A percentile compares a stretch with the other conserved stretches of the same genome.
These are phyloP conservation scores for Criorhina ranunculi DNA, from an alignment of 2,888 invertebrate species.

Conservation along the genomic window DNA sequence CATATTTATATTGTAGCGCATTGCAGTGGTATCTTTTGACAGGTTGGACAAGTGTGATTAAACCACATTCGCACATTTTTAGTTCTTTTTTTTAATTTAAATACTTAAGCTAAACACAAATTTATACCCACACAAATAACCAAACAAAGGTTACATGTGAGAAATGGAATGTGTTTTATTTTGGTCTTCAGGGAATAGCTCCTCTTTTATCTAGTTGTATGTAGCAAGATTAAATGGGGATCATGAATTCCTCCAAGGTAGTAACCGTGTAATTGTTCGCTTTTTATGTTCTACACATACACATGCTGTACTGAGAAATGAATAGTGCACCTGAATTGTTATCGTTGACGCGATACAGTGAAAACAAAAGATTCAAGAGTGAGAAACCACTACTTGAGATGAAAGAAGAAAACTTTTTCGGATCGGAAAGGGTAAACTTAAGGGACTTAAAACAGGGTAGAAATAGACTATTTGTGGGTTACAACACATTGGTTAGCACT, in stretches of 20 bases:
- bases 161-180: conserved; percentile 54
- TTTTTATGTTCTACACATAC: conserved; percentile 53
- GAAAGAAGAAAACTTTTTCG: conserved; percentile 1
- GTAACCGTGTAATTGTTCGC: conserved; percentile 69
- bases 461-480: not conserved
- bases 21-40: conserved; percentile 68
- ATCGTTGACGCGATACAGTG: conserved; percentile 25
- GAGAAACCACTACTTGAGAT: conserved; percentile 18
- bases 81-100: conserved; percentile 52
- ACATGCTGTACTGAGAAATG: conserved; percentile 37
- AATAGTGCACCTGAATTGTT: conserved; percentile 58
- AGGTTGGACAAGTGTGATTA: conserved; percentile 58
- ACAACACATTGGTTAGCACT: not conserved
- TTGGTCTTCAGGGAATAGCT: conserved; percentile 52
- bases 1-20: conserved; percentile 41
- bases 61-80: conserved; percentile 32
- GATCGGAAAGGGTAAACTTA: conserved; percentile 15
- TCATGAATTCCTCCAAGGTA: conserved; percentile 67
- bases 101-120: conserved; percentile 58
- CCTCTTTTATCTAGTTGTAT: conserved; percentile 58
- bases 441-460: not conserved
- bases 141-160: conserved; percentile 26
- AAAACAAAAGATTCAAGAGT: conserved; percentile 29
- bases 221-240: conserved; percentile 69
- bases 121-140: conserved; percentile 26